phyloP scores from a whole-genome alignment of 1,140 invertebrate species.

The Drosophila auraria region DNA sequence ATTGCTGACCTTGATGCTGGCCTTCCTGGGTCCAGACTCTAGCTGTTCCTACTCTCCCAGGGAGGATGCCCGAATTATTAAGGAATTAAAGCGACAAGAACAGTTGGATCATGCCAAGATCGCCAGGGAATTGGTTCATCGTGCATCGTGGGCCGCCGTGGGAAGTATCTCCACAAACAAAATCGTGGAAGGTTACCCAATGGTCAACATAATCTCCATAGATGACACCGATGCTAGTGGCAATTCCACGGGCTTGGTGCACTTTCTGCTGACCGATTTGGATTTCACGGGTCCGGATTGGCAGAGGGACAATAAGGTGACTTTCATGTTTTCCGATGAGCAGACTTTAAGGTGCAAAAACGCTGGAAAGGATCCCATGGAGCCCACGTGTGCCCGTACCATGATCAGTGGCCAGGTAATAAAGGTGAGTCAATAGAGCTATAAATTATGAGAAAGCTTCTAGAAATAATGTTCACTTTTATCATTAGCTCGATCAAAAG shows the following conservation, averaged over 20 bases:
- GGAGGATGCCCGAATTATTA: constrained; percentile 60
- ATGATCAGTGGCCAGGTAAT: constrained; percentile 90
- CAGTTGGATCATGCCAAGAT: constrained; percentile 80
- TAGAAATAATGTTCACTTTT: no score
- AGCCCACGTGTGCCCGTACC: constrained; percentile 91
- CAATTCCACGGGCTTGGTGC: constrained; percentile 91
- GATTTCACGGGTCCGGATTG: constrained; percentile 91
- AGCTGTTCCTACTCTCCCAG: constrained; percentile 56
- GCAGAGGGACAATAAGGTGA: constrained; percentile 87
- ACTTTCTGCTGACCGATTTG: constrained; percentile 91
- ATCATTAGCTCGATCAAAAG: constrained; percentile 86
- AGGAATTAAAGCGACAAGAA: constrained; percentile 37
- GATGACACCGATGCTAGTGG: constrained; percentile 88
- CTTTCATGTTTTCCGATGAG: constrained; percentile 89
- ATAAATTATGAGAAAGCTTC: no score
- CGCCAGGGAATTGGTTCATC: constrained; percentile 85
- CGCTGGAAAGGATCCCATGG: constrained; percentile 90
- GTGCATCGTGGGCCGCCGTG: constrained; percentile 90
- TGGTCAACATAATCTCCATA: constrained; percentile 90
- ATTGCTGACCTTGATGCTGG: constrained; percentile 41
- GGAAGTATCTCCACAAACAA: constrained; percentile 89
- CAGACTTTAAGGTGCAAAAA: constrained; percentile 89
- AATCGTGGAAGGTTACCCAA: constrained; percentile 89
- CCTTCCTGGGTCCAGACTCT: constrained; percentile 10
- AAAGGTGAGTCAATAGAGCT: constrained; percentile 85